Conservation (phyloP, 2,797 vertebrate genomes). For the Paguma larvata region DNA sequence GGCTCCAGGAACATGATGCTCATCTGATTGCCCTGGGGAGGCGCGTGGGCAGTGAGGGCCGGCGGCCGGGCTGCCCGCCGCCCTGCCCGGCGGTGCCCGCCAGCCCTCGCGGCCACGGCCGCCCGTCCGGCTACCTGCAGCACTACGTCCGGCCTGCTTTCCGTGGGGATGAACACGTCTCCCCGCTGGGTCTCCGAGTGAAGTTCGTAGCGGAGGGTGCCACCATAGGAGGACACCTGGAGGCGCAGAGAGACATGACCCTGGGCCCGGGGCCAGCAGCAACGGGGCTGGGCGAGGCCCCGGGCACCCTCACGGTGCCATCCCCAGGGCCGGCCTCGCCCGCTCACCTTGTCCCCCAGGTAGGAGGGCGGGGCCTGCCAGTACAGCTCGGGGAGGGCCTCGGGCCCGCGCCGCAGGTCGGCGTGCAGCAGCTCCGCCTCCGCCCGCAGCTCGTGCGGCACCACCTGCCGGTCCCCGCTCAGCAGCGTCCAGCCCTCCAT, state of each 20-base stretch:
- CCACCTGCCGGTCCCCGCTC: constrained; percentile 93
- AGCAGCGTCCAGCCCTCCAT: constrained; percentile 95
- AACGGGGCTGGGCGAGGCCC: fast-evolving
- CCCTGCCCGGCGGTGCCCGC: fast-evolving
- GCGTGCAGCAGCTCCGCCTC: constrained; percentile 90
- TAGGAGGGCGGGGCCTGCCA: constrained; percentile 95
- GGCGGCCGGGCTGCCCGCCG: fast-evolving
- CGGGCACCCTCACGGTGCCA: fast-evolving
- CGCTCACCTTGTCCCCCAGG: constrained; percentile 95
- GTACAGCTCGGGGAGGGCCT: constrained; percentile 95
- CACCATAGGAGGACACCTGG: constrained; percentile 97
- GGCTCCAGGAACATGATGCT: constrained; percentile 95
- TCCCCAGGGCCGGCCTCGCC: fast-evolving
- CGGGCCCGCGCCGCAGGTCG: constrained; percentile 92
- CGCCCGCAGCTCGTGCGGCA: constrained; percentile 87
- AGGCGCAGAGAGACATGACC: neutral
- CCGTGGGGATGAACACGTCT: constrained; percentile 92
- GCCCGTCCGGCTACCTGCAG: constrained; percentile 91
- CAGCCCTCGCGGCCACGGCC: fast-evolving
- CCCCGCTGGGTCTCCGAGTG: constrained; percentile 94
- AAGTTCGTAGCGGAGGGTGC: constrained; percentile 93
- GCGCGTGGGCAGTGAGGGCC: neutral
- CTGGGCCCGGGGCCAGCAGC: fast-evolving
- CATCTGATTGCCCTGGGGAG: constrained; percentile 97
- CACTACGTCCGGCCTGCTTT: constrained; percentile 94